Evolutionary conservation across 2,888 invertebrate species (phyloP), one percentile per base, ranked within the genome.

Genomic region (Drosophila formosana): DNA sequence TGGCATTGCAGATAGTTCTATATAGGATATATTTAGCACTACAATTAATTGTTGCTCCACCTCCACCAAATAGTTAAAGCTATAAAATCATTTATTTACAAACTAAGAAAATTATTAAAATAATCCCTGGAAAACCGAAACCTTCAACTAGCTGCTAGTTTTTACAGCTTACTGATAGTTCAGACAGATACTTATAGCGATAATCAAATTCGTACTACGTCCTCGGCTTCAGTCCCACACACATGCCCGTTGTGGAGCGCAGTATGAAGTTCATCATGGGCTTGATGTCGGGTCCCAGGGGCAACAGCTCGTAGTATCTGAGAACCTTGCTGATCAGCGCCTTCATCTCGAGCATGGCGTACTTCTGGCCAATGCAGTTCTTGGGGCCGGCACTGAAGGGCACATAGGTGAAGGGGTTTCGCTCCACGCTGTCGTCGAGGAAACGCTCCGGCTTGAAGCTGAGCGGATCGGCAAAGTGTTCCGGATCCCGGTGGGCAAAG

Each of bases 391-490:
- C 91, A 72, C 90, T 90, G 50, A 91, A 91, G 1, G 91, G 91
- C 41, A 89, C 11, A 67, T 85, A 91, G n/a, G 83, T 72, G 26
- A 86, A 91, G 0, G 80, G 80, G 53, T 84, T 66, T 0, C 67
- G 65, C 0, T 75, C 80, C 0, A 51, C 64, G 0, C 93, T 92
- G 71, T 95, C 94, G 0, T 94, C 93, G 9, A 76, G 51, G 46
- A 88, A 90, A 1, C 91, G 79, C 30, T 90, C 89, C 0, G 91
- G 91, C 51, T 71, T 81, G 32, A 91, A 91, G 30, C 61, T 71
- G 3, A 84, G 53, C 0, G 91, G 90, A 26, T 91, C 82, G 1
- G 89, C 73, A 32, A 90, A 91, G 49, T 76, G 23, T 7, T 75
- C 58, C 1, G 81, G 74, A 66, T 88, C 82, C 1, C 88, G 83